phyloP scores from a whole-genome alignment of 1,140 invertebrate genomes.

The Teleogryllus occipitalis region DNA sequence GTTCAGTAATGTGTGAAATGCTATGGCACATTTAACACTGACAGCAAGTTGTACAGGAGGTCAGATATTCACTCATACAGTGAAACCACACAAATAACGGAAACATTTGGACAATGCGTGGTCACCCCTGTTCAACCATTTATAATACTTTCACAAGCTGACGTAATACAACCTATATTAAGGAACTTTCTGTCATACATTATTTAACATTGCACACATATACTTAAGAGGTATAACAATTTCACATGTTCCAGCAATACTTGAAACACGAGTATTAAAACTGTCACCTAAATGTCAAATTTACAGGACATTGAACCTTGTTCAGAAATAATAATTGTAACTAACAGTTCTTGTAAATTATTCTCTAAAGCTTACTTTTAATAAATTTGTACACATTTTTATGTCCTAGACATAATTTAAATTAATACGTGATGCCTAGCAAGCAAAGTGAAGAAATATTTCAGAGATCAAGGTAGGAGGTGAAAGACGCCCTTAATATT shows the following conservation, averaged over 20 bases:
- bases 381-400: neutral
- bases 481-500: neutral
- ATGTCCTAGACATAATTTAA: neutral
- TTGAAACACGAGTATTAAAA: neutral
- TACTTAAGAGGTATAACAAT: neutral
- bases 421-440: neutral
- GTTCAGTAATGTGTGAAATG: neutral
- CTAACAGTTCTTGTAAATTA: neutral
- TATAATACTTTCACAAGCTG: neutral
- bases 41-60: neutral
- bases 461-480: neutral
- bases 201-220: neutral
- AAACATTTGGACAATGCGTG: neutral
- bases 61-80: neutral
- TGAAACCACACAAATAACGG: neutral
- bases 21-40: neutral
- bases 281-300: neutral
- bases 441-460: neutral
- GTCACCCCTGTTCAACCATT: neutral
- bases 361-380: neutral
- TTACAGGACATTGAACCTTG: neutral
- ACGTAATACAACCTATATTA: neutral
- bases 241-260: neutral
- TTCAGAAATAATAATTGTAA: neutral
- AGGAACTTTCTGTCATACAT: neutral